These are phyloP conservation scores for Chiroxiphia lanceolata DNA, from an alignment of 2,797 vertebrate genomes.

Conservation along the genomic window DNA sequence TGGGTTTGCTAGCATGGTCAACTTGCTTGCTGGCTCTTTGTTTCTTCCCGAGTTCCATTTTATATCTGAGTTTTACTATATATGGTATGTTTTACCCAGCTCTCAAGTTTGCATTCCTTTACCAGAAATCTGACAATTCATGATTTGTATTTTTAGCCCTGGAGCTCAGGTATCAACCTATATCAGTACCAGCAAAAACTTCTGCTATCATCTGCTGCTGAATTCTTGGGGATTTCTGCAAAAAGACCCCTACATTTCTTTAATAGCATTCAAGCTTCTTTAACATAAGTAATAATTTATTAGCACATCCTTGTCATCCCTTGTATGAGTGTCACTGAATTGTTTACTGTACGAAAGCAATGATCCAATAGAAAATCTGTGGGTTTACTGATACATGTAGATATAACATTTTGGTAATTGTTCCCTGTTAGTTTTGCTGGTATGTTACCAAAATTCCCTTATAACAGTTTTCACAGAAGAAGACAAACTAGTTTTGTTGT, in stretches of 20 bases:
- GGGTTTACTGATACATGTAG: not conserved
- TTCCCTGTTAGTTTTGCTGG: not conserved
- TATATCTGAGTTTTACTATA: not conserved
- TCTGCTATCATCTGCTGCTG: not conserved
- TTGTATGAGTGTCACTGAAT: not conserved
- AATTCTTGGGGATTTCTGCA: not conserved
- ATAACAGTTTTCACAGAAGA: not conserved
- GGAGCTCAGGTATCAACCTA: not conserved
- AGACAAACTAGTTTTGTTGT: not conserved
- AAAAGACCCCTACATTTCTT: not conserved
- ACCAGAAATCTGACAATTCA: not conserved
- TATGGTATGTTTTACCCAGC: not conserved
- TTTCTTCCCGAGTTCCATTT: not conserved
- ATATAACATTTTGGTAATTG: not conserved
- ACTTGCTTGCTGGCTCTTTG: not conserved
- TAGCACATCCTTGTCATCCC: not conserved
- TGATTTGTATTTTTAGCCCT: not conserved
- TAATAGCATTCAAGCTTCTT: not conserved
- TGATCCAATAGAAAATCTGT: not conserved
- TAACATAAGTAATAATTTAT: not conserved
- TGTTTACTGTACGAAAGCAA: not conserved
- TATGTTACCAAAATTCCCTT: not conserved
- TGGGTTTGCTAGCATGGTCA: not conserved
- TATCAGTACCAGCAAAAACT: not conserved
- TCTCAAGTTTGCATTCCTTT: not conserved